These are phyloP conservation scores for Diplazon laetatorius DNA, from an alignment of 2,888 invertebrate species.

Conservation along the genomic window DNA sequence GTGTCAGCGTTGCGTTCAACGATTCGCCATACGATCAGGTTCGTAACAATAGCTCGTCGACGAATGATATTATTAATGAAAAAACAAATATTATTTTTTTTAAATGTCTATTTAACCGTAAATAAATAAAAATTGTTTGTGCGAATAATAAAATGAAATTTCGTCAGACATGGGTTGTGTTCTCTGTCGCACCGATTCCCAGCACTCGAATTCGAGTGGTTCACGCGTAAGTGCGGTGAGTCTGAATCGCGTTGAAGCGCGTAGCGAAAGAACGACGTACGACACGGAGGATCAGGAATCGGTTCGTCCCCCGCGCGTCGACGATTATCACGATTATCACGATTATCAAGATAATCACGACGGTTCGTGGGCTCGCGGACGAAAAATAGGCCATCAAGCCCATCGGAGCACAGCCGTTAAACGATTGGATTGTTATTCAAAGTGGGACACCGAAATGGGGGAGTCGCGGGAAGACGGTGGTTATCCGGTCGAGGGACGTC, in stretches of 20 bases:
- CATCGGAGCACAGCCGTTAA: conserved; percentile 45
- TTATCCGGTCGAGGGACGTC: conserved; percentile 48
- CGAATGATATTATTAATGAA: background rate
- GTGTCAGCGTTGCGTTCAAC: conserved; percentile 75
- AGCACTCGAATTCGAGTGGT: conserved; percentile 66
- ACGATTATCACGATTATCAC: no score
- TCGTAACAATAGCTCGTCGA: background rate
- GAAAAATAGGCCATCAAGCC: no score
- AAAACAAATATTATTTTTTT: conserved; percentile 22
- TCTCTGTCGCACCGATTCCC: conserved; percentile 68
- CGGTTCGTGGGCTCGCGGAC: conserved; percentile 62
- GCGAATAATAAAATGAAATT: no score
- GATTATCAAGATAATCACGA: no score
- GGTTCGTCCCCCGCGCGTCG: conserved; percentile 33
- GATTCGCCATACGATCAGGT: conserved; percentile 75
- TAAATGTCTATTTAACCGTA: no score
- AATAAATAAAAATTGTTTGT: no score
- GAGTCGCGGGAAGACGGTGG: conserved; percentile 50
- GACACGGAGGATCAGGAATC: conserved; percentile 49
- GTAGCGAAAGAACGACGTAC: conserved; percentile 51
- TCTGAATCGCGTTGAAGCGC: conserved; percentile 39
- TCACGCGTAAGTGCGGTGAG: conserved; percentile 67
- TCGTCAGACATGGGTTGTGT: conserved; percentile 70
- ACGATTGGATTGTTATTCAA: conserved; percentile 53
- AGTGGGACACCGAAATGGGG: conserved; percentile 47